Conservation (phyloP, 1,140 invertebrate species). For the Tribolium castaneum region DNA sequence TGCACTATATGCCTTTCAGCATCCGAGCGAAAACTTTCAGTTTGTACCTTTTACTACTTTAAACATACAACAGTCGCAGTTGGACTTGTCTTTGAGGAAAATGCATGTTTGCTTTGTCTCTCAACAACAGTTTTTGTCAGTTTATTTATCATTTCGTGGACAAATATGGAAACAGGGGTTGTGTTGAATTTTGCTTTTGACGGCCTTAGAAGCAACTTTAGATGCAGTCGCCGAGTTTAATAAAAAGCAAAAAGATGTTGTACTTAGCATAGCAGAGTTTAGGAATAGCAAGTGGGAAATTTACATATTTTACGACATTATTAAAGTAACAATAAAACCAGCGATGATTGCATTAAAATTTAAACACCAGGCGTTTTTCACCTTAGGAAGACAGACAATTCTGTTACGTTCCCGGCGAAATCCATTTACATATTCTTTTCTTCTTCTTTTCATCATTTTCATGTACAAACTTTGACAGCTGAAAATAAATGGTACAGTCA, state of each 20-base stretch:
- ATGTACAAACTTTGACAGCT: constrained; percentile 26
- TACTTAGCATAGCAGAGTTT: background rate
- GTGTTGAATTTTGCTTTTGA: background rate
- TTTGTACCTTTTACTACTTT: background rate
- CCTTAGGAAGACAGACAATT: background rate
- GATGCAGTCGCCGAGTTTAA: background rate
- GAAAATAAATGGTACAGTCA: constrained; percentile 36
- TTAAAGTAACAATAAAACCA: constrained; percentile 26
- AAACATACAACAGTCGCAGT: background rate
- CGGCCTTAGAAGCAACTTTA: background rate
- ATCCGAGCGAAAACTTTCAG: background rate
- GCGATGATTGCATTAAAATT: constrained; percentile 24
- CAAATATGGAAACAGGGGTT: background rate
- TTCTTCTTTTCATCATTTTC: constrained; percentile 10
- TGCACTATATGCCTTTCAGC: background rate
- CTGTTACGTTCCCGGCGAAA: background rate
- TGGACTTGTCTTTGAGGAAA: background rate
- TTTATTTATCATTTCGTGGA: constrained; percentile 6
- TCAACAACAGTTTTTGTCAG: background rate
- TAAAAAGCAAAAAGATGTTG: constrained; percentile 16
- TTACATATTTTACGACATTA: constrained; percentile 21
- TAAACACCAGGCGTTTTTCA: background rate
- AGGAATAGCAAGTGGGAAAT: constrained; percentile 8
- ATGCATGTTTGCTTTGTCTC: background rate
- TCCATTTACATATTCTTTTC: constrained; percentile 32